A percentile compares a stretch with the other conserved stretches of the same genome.
Evolutionary conservation across 2,797 vertebrate genomes (phyloP).

Genomic region (Falco novaeseelandiae): DNA sequence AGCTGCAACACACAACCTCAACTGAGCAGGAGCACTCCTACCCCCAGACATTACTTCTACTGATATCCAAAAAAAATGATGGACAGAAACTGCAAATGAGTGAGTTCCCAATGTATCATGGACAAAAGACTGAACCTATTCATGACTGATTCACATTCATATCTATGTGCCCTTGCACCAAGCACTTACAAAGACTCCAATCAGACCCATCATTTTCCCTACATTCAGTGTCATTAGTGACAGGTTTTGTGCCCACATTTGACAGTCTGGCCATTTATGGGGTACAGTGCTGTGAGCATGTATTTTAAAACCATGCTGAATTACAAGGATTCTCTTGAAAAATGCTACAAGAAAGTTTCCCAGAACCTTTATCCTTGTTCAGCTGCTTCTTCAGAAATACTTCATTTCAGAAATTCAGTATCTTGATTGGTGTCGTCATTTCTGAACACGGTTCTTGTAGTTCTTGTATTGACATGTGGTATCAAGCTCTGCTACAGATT

Average conservation of each 20-base stretch:
- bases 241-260: background rate
- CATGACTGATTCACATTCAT: background rate
- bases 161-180: background rate
- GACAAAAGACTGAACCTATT: background rate
- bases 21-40: background rate
- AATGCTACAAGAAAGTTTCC: background rate
- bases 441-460: background rate
- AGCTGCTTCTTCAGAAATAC: background rate
- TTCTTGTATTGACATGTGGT: background rate
- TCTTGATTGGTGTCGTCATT: background rate
- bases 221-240: background rate
- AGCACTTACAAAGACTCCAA: background rate
- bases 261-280: background rate
- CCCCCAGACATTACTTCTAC: background rate
- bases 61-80: background rate
- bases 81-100: background rate
- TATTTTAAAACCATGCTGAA: background rate
- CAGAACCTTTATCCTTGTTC: background rate
- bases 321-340: background rate
- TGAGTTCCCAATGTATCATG: background rate
- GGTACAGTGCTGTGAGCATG: background rate
- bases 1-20: background rate
- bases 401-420: background rate
- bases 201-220: background rate
- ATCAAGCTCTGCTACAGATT: background rate